A percentile compares a stretch with the other conserved stretches of the same genome.
These are phyloP conservation scores for Mimumesa dahlbomi DNA, from an alignment of 2,888 invertebrate species.

Conservation along the genomic window DNA sequence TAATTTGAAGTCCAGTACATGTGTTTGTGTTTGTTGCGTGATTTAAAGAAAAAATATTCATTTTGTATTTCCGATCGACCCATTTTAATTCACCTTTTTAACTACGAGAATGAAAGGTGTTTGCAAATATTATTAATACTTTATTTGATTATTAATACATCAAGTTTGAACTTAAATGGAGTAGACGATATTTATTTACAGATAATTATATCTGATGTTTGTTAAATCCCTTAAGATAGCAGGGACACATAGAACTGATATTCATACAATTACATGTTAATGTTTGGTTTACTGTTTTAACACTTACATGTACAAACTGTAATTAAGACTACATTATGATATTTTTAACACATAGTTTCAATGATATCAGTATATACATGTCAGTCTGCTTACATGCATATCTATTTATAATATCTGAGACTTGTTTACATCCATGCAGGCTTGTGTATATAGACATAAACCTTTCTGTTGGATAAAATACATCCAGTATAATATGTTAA, in stretches of 20 bases:
- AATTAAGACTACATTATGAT: background rate
- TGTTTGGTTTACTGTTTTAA: conserved; percentile 4
- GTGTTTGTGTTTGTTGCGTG: conserved; percentile 22
- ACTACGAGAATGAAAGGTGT: no score
- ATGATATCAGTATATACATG: background rate
- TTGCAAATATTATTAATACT: no score
- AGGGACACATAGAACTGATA: no score
- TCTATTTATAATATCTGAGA: conserved; percentile 23
- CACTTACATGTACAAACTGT: background rate
- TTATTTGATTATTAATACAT: no score
- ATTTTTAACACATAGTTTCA: background rate
- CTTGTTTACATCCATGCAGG: conserved; percentile 13
- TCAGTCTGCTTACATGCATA: background rate
- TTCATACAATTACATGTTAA: conserved; percentile 30
- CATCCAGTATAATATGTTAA: background rate
- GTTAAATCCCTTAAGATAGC: no score
- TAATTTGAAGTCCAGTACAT: conserved; percentile 39
- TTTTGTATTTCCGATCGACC: no score
- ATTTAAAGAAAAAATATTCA: background rate
- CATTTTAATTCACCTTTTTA: no score
- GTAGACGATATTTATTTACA: background rate
- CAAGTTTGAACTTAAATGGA: background rate
- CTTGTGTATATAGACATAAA: background rate
- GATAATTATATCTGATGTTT: background rate
- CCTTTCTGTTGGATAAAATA: background rate